phyloP scores from a whole-genome alignment of 2,888 invertebrate genomes.

The Chirona hameri region DNA sequence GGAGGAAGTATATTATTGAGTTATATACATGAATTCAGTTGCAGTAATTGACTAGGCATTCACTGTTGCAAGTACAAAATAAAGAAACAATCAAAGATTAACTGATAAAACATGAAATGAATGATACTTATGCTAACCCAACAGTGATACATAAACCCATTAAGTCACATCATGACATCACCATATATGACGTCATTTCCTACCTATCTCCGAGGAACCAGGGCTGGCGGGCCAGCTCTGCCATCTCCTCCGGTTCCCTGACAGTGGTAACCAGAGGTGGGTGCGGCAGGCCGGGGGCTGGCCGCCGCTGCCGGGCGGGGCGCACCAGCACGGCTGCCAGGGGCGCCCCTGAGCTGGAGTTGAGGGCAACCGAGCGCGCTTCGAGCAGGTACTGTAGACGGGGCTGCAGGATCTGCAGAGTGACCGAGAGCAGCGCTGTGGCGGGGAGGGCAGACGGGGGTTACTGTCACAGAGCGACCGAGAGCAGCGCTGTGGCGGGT shows the following conservation, averaged over 20 bases:
- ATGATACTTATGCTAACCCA: no score
- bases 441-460: not conserved
- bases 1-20: no score
- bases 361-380: not conserved
- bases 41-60: no score
- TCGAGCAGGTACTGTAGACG: not conserved
- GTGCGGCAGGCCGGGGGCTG: not conserved
- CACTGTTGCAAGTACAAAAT: no score
- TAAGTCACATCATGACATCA: no score
- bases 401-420: not conserved
- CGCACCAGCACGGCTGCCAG: not conserved
- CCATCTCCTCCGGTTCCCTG: not conserved
- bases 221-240: not conserved
- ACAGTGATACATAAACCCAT: no score
- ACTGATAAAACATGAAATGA: no score
- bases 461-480: not conserved
- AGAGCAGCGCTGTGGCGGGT: not conserved
- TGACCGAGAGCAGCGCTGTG: not conserved
- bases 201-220: constrained; percentile 8
- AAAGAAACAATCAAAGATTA: no score
- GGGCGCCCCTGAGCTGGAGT: not conserved
- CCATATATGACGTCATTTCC: no score
- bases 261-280: not conserved
- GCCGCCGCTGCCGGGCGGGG: not conserved
- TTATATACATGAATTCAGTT: no score